Base-by-base conservation (phyloP, 2,797 vertebrate genomes). In the Chaetophractus vellerosus region DNA sequence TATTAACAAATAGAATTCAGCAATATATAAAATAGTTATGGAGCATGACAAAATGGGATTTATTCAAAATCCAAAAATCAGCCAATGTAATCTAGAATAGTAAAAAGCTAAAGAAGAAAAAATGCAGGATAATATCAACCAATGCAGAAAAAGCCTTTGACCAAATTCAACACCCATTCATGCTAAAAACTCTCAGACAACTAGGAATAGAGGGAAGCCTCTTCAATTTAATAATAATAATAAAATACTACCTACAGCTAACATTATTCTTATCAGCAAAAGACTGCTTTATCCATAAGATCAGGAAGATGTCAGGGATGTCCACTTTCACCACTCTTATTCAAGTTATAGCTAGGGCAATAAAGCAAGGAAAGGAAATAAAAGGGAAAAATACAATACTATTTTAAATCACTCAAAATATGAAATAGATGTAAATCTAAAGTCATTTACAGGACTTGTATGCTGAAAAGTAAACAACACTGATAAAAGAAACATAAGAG, bases 41-140 rank as follows among this genome's bases (percentile, higher is more conserved):
- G 19, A 41, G 0, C 8, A 74, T 26, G 3, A 59, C 3, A 28
- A 79, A 6, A 21, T 85, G 8, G 94, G 68, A 5, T 78, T 75
- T 79, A 48, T 89, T 92, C 8, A 7, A 82, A 21, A 84, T 80
- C 64, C 5, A 55, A 87, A 88, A 76, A 80, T 66, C 19, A 69
- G 3, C 80, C 18, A 79, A 55, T 33, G 10, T 38, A 90, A 68
- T 41, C 8, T 1, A 59, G 48, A 38, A 18, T n/a, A 45, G 41
- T 59, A 90, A 48, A 21, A 92, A 11, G 38, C 2, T 93, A 85
- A 85, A 52, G 33, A 41, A 90, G 31, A 93, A 69, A 94, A 85
- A 59, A 11, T 76, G 84, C 38, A 71, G 19, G 5, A 85, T 55
- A 6, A 57, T 81, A 86, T 31, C 9, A 91, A 38, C 71, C 15